Percentiles rank a stretch among this genome's conserved stretches.
Conservation (phyloP, 2,888 invertebrate genomes). For the Epirrhoe tristata region DNA sequence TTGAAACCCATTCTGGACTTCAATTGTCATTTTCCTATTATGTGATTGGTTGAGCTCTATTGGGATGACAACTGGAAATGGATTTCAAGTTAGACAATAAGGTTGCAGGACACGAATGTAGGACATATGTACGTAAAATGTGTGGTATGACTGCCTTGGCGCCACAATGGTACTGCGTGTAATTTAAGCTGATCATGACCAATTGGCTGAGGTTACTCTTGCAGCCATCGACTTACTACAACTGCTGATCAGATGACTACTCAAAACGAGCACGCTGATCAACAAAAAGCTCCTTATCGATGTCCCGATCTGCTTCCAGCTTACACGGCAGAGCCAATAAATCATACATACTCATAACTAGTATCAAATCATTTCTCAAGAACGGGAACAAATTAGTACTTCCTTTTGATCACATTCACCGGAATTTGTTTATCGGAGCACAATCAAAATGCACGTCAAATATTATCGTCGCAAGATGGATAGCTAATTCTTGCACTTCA, state of each 20-base stretch:
- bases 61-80: no score
- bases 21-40: no score
- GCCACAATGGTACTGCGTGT: no score
- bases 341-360: conserved; percentile 7
- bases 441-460: conserved; percentile 63
- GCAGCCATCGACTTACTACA: no score
- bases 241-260: background rate
- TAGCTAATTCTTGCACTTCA: conserved; percentile 59
- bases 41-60: no score
- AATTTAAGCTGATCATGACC: no score
- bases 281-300: background rate
- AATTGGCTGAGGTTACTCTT: no score
- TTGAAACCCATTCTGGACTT: no score
- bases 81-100: no score
- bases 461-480: conserved; percentile 82
- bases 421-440: conserved; percentile 65
- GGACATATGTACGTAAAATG: no score
- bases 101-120: no score
- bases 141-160: no score
- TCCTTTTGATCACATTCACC: conserved; percentile 21
- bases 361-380: conserved; percentile 5
- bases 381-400: conserved; percentile 11
- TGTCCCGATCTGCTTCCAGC: background rate
- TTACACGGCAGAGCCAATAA: background rate
- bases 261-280: background rate